These are phyloP conservation scores for Cryptosula pallasiana DNA, from an alignment of 2,888 invertebrate species.

Conservation along the genomic window DNA sequence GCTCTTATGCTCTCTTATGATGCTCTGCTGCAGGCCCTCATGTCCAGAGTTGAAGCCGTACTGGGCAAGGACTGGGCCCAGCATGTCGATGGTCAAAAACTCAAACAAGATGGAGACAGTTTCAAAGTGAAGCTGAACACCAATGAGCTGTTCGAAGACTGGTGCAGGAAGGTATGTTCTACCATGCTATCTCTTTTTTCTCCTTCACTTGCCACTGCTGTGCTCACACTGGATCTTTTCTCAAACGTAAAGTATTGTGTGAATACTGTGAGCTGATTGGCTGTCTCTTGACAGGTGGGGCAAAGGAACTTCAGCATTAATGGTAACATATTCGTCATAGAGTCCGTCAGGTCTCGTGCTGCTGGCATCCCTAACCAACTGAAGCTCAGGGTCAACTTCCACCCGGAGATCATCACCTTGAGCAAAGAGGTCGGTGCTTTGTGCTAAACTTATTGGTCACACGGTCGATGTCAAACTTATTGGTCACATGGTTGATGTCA, in stretches of 20 bases:
- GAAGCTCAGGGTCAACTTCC: slow-evolving; percentile 77
- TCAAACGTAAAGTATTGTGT: too few species aligned
- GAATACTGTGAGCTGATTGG: too few species aligned
- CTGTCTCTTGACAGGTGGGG: slow-evolving; percentile 61
- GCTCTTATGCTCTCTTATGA: too few species aligned
- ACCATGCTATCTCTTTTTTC: too few species aligned
- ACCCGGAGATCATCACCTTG: slow-evolving; percentile 94
- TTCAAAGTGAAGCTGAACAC: slow-evolving; percentile 93
- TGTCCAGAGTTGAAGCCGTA: slow-evolving; percentile 95
- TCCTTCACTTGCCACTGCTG: too few species aligned
- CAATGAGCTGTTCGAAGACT: slow-evolving; percentile 95
- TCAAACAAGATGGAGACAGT: slow-evolving; percentile 93
- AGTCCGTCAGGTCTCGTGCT: slow-evolving; percentile 55
- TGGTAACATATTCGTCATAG: slow-evolving; percentile 89
- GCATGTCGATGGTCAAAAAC: slow-evolving; percentile 94
- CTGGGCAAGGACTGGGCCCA: slow-evolving; percentile 98
- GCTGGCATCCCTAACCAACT: slow-evolving; percentile 63
- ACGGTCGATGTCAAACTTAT: too few species aligned
- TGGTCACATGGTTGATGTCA: too few species aligned
- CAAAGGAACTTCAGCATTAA: slow-evolving; percentile 88
- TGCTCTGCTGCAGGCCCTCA: too few species aligned
- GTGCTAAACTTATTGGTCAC: background rate
- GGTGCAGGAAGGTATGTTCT: slow-evolving; percentile 62
- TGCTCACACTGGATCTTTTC: too few species aligned
- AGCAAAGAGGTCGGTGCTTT: slow-evolving; percentile 78